These are phyloP conservation scores for Salvator merianae DNA, from an alignment of 2,113 vertebrate species.

Conservation along the genomic window DNA sequence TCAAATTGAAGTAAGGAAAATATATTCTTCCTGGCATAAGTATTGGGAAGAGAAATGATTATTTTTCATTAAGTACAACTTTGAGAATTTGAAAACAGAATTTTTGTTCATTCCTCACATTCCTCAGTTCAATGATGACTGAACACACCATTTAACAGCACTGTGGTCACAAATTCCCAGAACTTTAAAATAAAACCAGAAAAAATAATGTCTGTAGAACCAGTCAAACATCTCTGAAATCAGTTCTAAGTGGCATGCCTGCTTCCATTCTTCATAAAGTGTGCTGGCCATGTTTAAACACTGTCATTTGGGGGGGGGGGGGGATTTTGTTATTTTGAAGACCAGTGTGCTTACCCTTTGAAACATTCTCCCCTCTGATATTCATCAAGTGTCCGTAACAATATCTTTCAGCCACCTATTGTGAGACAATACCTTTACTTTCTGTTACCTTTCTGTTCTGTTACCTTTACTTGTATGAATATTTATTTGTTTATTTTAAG, in stretches of 20 bases:
- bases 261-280: no score
- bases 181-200: conserved; percentile 36
- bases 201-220: conserved; percentile 9
- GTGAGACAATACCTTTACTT: no score
- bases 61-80: background rate
- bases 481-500: no score
- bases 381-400: no score
- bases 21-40: conserved; percentile 16
- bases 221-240: conserved; percentile 30
- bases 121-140: conserved; percentile 6
- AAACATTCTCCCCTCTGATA: no score
- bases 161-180: conserved; percentile 34
- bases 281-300: no score
- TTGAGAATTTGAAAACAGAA: conserved; percentile 12
- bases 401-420: no score
- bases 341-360: background rate
- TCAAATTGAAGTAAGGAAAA: background rate
- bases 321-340: background rate
- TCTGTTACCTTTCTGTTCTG: no score
- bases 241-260: conserved; percentile 39
- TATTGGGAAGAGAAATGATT: conserved; percentile 18
- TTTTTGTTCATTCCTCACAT: conserved; percentile 26
- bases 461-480: no score
- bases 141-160: background rate
- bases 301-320: no score